Evolutionary conservation across 2,888 invertebrate genomes (phyloP).

Genomic region (Slavum lentiscoides): DNA sequence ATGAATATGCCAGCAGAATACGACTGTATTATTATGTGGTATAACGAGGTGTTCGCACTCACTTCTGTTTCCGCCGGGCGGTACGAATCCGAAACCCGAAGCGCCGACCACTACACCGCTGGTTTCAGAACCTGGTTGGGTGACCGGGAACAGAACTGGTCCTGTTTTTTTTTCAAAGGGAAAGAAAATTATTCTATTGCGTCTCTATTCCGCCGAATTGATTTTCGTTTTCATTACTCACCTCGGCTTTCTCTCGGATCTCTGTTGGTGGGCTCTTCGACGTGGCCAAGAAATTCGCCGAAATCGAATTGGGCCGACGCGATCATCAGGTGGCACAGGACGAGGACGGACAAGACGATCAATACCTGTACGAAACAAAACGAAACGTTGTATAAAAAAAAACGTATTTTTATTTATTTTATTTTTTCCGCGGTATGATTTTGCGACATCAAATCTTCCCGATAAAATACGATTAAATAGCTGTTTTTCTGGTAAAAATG

Average conservation of each 20-base stretch:
- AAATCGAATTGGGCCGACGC: slow-evolving; percentile 52
- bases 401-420: too few species aligned
- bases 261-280: slow-evolving; percentile 10
- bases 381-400: not conserved
- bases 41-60: not conserved
- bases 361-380: slow-evolving; percentile 4
- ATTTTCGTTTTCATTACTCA: not conserved
- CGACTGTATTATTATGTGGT: too few species aligned
- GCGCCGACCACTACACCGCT: slow-evolving; percentile 55
- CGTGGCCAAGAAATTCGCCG: slow-evolving; percentile 33
- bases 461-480: too few species aligned
- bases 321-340: slow-evolving; percentile 29
- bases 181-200: too few species aligned
- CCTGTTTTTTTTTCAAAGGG: slow-evolving; percentile 25
- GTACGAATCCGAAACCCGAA: slow-evolving; percentile 55
- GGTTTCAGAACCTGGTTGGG: slow-evolving; percentile 53
- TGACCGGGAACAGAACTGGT: slow-evolving; percentile 53
- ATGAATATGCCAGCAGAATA: too few species aligned
- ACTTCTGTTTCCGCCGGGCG: slow-evolving; percentile 52
- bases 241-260: slow-evolving; percentile 54
- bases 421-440: too few species aligned
- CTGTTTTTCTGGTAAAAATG: too few species aligned
- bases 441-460: too few species aligned
- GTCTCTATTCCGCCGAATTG: too few species aligned
- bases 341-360: slow-evolving; percentile 24